phyloP scores from a whole-genome alignment of 2,113 vertebrate genomes.

The Arothron firmamentum region DNA sequence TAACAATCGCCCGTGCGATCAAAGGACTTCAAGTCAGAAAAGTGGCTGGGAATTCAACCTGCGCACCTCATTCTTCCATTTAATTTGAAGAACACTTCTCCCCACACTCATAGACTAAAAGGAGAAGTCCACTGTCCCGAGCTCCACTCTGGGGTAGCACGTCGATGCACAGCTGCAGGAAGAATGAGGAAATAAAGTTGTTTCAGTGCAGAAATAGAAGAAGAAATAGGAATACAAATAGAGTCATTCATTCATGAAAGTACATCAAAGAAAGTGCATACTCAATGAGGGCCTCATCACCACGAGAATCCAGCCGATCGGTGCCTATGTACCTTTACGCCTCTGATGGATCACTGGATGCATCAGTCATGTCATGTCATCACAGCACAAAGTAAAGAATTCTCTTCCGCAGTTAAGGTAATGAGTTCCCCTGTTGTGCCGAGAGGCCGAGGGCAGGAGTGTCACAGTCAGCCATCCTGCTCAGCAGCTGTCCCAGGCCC shows the following conservation, averaged over 20 bases:
- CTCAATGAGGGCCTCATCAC: slow-evolving; percentile 62
- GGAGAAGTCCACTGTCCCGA: slow-evolving; percentile 15
- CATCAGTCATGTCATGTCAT: slow-evolving; percentile 57
- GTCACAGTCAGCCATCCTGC: slow-evolving; percentile 14
- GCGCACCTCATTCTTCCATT: slow-evolving; percentile 5
- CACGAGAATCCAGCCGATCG: slow-evolving; percentile 52
- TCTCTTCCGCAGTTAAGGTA: too few relatives aligned
- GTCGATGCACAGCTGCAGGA: neutral
- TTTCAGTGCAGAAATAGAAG: too few relatives aligned
- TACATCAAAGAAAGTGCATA: slow-evolving; percentile 32
- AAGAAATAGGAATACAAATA: too few relatives aligned
- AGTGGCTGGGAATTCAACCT: slow-evolving; percentile 6
- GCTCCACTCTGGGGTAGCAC: slow-evolving; percentile 12
- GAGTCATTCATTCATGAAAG: neutral
- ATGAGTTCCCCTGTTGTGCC: neutral
- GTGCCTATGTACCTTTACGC: slow-evolving; percentile 30
- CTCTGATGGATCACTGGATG: slow-evolving; percentile 28
- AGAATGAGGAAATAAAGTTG: too few relatives aligned
- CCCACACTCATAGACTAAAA: slow-evolving; percentile 1
- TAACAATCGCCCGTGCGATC: slow-evolving; percentile 1
- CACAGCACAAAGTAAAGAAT: slow-evolving; percentile 16
- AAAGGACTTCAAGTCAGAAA: slow-evolving; percentile 14
- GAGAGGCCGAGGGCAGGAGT: neutral
- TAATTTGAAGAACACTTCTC: slow-evolving; percentile 6
- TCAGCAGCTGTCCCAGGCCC: neutral